phyloP scores from a whole-genome alignment of 2,113 vertebrate genomes.

The Pithys albifrons region DNA sequence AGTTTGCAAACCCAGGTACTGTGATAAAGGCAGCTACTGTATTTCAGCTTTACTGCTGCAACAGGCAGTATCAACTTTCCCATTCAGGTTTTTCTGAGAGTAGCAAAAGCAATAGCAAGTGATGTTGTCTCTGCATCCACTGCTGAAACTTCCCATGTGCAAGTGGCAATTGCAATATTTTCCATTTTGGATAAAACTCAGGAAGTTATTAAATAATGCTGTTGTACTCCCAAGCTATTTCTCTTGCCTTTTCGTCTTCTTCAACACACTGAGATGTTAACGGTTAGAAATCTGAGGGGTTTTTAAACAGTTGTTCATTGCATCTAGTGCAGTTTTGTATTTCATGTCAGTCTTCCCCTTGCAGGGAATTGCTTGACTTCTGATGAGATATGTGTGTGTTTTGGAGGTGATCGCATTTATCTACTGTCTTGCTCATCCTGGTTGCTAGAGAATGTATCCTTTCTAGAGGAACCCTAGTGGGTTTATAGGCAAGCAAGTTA shows the following conservation, averaged over 20 bases:
- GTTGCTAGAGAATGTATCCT: not conserved
- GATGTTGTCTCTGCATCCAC: not conserved
- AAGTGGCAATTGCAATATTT: not conserved
- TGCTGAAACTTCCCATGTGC: not conserved
- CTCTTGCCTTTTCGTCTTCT: not conserved
- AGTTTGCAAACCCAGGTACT: rapidly evolving
- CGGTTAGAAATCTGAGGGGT: not conserved
- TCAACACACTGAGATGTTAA: not conserved
- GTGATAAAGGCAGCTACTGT: not conserved
- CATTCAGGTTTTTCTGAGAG: not conserved
- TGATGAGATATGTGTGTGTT: not conserved
- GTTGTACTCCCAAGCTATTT: not conserved
- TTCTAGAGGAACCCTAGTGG: not conserved
- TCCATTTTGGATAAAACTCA: not conserved
- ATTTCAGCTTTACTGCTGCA: not conserved
- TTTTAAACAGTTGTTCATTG: not conserved
- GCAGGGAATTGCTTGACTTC: not conserved
- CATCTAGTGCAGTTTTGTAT: not conserved
- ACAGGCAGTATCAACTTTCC: not conserved
- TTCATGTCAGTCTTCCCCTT: not conserved
- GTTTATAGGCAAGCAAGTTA: not conserved
- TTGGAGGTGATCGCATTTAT: not conserved
- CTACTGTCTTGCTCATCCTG: not conserved
- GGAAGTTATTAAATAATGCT: rapidly evolving
- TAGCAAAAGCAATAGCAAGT: not conserved